A percentile compares a stretch with the other conserved stretches of the same genome.
Evolutionary conservation across 2,113 vertebrate genomes (phyloP).

Genomic region (Anoura caudifer): DNA sequence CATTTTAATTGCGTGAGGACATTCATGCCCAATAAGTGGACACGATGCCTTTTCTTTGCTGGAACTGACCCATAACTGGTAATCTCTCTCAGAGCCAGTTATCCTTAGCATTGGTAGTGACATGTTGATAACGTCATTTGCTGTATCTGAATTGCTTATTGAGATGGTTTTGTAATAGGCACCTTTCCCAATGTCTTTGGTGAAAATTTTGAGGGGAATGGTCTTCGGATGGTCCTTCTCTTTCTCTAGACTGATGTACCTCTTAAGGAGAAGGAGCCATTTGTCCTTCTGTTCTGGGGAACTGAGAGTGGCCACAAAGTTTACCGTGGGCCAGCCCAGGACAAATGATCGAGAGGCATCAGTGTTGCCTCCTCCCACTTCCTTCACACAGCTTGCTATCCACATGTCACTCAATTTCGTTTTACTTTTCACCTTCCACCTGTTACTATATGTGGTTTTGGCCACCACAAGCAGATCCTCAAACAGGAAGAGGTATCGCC

Average conservation of each 20-base stretch:
- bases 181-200: conserved; percentile 91
- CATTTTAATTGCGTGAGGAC: conserved; percentile 96
- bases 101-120: conserved; percentile 91
- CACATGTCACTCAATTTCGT: conserved; percentile 87
- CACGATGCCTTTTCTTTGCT: neutral
- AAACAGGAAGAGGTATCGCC: conserved; percentile 94
- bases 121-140: conserved; percentile 89
- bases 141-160: conserved; percentile 89
- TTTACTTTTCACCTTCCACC: conserved; percentile 71
- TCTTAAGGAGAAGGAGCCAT: conserved; percentile 91
- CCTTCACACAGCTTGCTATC: conserved; percentile 91
- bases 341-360: conserved; percentile 86
- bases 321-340: conserved; percentile 94
- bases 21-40: conserved; percentile 87
- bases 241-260: conserved; percentile 92
- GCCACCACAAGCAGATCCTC: conserved; percentile 90
- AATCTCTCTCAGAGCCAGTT: conserved; percentile 65
- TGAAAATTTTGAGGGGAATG: conserved; percentile 92
- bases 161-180: conserved; percentile 83
- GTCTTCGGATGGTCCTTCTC: conserved; percentile 90
- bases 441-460: conserved; percentile 90
- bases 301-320: conserved; percentile 93
- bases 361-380: conserved; percentile 92
- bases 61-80: neutral
- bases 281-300: conserved; percentile 91